Evolutionary conservation across 2,888 invertebrate species (phyloP).

Genomic region (Xestia xanthographa): DNA sequence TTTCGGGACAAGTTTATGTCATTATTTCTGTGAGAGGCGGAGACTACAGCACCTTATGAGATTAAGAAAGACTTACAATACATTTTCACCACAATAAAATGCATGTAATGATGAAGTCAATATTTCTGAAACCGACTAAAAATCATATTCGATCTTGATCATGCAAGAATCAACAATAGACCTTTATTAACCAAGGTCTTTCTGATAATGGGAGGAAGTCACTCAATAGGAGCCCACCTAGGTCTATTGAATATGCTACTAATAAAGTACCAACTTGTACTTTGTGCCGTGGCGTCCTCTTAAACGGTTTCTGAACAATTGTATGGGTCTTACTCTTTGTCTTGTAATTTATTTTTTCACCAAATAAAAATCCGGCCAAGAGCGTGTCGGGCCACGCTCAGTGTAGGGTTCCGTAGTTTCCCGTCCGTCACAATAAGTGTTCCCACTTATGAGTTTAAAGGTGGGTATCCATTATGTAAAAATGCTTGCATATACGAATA

Average conservation of each 20-base stretch:
- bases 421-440: too few relatives aligned
- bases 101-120: neutral
- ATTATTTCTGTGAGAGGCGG: too few relatives aligned
- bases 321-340: neutral
- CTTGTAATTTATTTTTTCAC: neutral
- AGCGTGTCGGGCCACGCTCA: too few relatives aligned
- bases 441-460: too few relatives aligned
- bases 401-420: too few relatives aligned
- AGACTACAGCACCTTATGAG: too few relatives aligned
- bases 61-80: neutral
- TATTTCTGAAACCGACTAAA: neutral
- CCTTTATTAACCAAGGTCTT: constrained; percentile 39
- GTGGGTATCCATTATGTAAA: too few relatives aligned
- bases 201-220: constrained; percentile 49
- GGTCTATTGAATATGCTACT: constrained; percentile 16
- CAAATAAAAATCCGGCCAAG: too few relatives aligned
- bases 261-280: neutral
- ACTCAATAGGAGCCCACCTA: constrained; percentile 29
- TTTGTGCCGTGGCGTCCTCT: neutral
- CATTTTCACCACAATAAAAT: too few relatives aligned
- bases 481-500: too few relatives aligned
- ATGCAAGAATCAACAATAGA: constrained; percentile 17
- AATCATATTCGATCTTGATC: neutral
- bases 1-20: too few relatives aligned
- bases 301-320: neutral